phyloP scores from a whole-genome alignment of 2,797 vertebrate genomes.

The Distichodus sexfasciatus region DNA sequence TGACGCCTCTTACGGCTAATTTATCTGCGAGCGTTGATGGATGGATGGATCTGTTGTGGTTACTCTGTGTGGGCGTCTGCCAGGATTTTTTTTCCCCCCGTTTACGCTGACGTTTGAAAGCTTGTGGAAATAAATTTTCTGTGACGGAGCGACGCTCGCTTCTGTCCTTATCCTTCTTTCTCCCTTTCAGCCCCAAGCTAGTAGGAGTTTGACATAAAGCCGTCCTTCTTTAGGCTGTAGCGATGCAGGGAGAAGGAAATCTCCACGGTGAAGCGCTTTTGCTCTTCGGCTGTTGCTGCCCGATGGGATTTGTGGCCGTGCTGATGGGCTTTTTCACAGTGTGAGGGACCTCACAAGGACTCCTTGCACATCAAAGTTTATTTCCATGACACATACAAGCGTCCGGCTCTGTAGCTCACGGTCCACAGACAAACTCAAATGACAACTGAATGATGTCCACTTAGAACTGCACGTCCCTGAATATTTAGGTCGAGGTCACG shows the following conservation, averaged over 20 bases:
- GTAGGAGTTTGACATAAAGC: slow-evolving; percentile 14
- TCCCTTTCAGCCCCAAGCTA: background rate
- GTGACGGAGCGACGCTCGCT: slow-evolving; percentile 32
- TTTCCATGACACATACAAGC: background rate
- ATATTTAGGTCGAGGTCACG: background rate
- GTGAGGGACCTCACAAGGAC: slow-evolving; percentile 8
- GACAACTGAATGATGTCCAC: background rate
- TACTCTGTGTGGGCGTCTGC: slow-evolving; percentile 18
- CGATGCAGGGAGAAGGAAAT: slow-evolving; percentile 2
- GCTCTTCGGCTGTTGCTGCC: background rate
- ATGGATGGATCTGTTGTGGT: slow-evolving; percentile 43
- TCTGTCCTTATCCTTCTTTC: slow-evolving; percentile 1
- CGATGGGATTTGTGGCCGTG: slow-evolving; percentile 6
- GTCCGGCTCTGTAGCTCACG: background rate
- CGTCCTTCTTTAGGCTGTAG: background rate
- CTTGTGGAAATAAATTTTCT: slow-evolving; percentile 31
- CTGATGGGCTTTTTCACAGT: slow-evolving; percentile 4
- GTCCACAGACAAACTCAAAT: background rate
- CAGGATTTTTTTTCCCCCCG: background rate
- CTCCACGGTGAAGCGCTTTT: background rate
- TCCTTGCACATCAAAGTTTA: background rate
- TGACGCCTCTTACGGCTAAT: slow-evolving; percentile 41
- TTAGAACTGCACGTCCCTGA: background rate
- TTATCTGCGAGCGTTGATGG: slow-evolving; percentile 42
- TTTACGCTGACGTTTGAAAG: slow-evolving; percentile 41